These are phyloP conservation scores for Gila robusta DNA, from an alignment of 2,797 vertebrate species.

Conservation along the genomic window DNA sequence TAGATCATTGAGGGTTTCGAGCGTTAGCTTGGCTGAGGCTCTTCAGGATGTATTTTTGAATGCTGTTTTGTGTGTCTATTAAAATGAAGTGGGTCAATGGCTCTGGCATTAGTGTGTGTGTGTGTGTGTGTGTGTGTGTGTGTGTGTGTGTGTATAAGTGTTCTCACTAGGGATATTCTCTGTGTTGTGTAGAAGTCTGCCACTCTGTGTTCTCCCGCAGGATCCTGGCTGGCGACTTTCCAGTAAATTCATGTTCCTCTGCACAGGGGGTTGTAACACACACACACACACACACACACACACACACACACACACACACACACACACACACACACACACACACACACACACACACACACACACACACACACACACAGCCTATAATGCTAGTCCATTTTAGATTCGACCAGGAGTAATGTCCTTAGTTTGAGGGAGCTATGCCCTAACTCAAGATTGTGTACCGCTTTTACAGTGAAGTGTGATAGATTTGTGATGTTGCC, in stretches of 20 bases:
- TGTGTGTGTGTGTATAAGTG: constrained; percentile 1
- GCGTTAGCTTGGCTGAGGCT: constrained; percentile 5
- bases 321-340: background rate
- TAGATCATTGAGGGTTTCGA: background rate
- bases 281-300: constrained; percentile 6
- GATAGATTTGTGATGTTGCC: constrained; percentile 29
- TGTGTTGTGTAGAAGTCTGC: constrained; percentile 48
- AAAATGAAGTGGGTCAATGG: constrained; percentile 34
- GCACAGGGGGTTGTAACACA: constrained; percentile 31
- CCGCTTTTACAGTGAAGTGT: background rate
- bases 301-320: background rate
- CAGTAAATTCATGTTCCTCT: constrained; percentile 25
- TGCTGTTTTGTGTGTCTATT: constrained; percentile 19
- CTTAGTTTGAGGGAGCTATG: background rate
- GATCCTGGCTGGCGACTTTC: constrained; percentile 38
- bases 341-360: background rate
- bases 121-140: background rate
- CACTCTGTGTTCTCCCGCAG: constrained; percentile 35
- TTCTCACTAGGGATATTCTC: constrained; percentile 25
- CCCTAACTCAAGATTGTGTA: constrained; percentile 24
- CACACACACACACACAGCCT: too few species aligned
- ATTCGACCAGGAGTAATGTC: constrained; percentile 8
- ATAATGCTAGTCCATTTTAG: constrained; percentile 9
- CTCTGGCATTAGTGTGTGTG: constrained; percentile 16
- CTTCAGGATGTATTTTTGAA: constrained; percentile 32